Conservation (phyloP, 2,888 invertebrate species). For the Nomada ruficornis region DNA sequence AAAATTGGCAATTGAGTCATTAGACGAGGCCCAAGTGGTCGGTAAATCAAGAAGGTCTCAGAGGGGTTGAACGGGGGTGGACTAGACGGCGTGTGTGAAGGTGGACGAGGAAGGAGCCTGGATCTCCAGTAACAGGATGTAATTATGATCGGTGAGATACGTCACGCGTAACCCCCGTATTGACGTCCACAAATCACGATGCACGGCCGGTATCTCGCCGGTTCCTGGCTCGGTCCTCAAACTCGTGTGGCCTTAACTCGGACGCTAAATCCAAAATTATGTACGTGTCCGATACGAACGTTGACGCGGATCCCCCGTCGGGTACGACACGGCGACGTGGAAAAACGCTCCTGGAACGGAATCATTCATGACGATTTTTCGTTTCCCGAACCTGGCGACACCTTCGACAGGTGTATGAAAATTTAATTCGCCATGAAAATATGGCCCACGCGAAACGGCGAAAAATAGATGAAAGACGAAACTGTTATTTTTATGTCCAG, state of each 20-base stretch:
- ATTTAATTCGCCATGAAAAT: not conserved
- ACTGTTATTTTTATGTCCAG: not conserved
- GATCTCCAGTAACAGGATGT: slow-evolving; percentile 82
- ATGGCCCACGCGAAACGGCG: no score
- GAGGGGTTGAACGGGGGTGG: slow-evolving; percentile 53
- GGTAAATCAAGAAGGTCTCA: slow-evolving; percentile 67
- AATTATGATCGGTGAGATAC: slow-evolving; percentile 85
- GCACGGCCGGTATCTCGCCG: slow-evolving; percentile 77
- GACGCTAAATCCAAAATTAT: slow-evolving; percentile 73
- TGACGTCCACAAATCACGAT: slow-evolving; percentile 83
- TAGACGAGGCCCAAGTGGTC: slow-evolving; percentile 44
- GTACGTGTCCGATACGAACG: slow-evolving; percentile 48
- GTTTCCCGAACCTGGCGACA: not conserved
- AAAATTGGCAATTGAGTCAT: slow-evolving; percentile 58
- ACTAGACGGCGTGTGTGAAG: slow-evolving; percentile 39
- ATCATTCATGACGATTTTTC: not conserved
- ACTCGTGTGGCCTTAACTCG: slow-evolving; percentile 69
- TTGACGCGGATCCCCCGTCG: slow-evolving; percentile 29
- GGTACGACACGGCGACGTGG: not conserved
- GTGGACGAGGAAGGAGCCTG: slow-evolving; percentile 63
- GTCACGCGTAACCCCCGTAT: slow-evolving; percentile 83
- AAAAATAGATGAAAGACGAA: not conserved
- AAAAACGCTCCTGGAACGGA: not conserved
- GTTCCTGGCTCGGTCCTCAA: slow-evolving; percentile 66
- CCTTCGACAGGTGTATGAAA: not conserved